Percentiles rank a stretch among this genome's conserved stretches.
phyloP scores from a whole-genome alignment of 1,140 invertebrate species.

The Adelges cooleyi region DNA sequence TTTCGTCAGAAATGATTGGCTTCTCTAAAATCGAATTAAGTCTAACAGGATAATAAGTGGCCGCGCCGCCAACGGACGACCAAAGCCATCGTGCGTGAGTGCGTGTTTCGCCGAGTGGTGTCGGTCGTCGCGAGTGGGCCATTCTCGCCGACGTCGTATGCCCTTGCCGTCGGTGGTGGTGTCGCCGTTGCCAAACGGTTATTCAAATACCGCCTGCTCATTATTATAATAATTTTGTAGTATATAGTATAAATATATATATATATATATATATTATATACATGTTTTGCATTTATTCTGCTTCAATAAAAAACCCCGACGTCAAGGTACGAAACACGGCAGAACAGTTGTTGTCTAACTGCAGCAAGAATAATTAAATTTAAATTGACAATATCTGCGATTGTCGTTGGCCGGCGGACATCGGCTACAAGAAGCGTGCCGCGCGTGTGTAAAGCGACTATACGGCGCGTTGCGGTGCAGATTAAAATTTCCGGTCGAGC shows the following conservation, averaged over 20 bases:
- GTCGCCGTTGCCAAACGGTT: too few species aligned
- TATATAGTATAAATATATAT: too few species aligned
- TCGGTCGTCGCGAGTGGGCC: background rate
- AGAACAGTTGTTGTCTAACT: background rate
- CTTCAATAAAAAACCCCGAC: too few species aligned
- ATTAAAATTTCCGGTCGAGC: conserved; percentile 27
- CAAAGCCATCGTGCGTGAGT: background rate
- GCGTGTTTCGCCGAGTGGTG: background rate
- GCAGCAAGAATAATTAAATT: background rate
- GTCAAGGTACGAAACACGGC: background rate
- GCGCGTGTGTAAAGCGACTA: background rate
- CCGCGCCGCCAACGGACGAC: background rate
- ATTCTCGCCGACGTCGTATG: background rate
- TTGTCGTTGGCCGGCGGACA: too few species aligned
- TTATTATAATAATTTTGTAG: too few species aligned
- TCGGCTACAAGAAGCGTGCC: background rate
- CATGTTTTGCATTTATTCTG: too few species aligned
- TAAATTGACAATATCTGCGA: too few species aligned
- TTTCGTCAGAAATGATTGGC: conserved; percentile 15
- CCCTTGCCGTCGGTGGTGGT: background rate
- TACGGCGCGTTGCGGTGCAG: background rate
- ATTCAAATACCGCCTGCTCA: too few species aligned
- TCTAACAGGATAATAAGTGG: conserved; percentile 8
- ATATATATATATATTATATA: too few species aligned
- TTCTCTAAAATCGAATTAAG: conserved; percentile 16